phyloP scores from a whole-genome alignment of 2,113 vertebrate species.

The Anoplopoma fimbria region DNA sequence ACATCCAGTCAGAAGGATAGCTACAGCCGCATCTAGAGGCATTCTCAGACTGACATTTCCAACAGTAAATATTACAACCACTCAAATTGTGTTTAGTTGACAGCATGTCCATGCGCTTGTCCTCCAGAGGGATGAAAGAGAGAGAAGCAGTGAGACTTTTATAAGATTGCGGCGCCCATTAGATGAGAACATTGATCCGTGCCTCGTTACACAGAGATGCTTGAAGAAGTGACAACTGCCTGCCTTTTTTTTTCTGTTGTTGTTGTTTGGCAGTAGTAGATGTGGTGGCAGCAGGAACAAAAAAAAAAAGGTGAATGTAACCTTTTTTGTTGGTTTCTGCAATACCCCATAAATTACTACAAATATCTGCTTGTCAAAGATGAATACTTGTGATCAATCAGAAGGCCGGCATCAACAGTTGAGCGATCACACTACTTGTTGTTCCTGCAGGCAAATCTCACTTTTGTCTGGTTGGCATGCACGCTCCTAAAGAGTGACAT shows the following conservation, averaged over 20 bases:
- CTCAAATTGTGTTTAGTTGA: constrained; percentile 42
- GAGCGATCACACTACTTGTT: background rate
- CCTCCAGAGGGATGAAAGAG: constrained; percentile 29
- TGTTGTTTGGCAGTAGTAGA: constrained; percentile 12
- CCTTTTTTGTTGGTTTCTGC: constrained; percentile 5
- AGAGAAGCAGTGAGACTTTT: constrained; percentile 31
- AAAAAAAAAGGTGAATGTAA: constrained; percentile 21
- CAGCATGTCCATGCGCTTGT: constrained; percentile 27
- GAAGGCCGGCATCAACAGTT: background rate
- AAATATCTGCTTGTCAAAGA: constrained; percentile 24
- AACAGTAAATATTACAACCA: constrained; percentile 50
- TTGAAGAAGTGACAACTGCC: constrained; percentile 46
- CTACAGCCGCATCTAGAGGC: constrained; percentile 31
- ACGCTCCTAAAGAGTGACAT: constrained; percentile 12
- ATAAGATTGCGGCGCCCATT: constrained; percentile 31
- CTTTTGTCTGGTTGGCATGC: background rate
- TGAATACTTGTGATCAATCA: constrained; percentile 29
- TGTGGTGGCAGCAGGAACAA: background rate
- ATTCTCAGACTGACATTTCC: constrained; percentile 30
- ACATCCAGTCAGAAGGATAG: constrained; percentile 43
- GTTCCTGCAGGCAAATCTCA: constrained; percentile 10
- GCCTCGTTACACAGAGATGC: constrained; percentile 39
- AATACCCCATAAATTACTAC: constrained; percentile 8
- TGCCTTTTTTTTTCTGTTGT: constrained; percentile 23
- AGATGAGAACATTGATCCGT: constrained; percentile 67